A percentile compares a stretch with the other conserved stretches of the same genome.
phyloP scores from a whole-genome alignment of 2,113 vertebrate species.

The Mormyrus iriodes region DNA sequence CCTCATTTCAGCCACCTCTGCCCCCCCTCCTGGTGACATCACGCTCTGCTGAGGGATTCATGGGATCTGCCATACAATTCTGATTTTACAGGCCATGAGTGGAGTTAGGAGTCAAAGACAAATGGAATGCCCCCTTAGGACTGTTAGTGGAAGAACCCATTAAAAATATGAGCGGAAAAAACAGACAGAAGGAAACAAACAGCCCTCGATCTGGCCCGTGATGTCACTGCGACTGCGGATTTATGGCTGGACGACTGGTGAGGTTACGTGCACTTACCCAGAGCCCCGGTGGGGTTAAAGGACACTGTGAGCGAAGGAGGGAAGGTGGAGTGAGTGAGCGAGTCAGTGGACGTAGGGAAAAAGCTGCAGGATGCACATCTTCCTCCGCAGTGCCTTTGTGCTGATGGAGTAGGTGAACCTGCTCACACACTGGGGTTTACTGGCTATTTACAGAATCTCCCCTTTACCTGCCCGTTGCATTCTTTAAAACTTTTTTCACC shows the following conservation, averaged over 20 bases:
- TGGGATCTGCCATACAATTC: slow-evolving; percentile 20
- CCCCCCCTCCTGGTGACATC: slow-evolving; percentile 21
- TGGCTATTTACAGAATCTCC: background rate
- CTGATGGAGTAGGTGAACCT: background rate
- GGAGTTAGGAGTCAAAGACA: slow-evolving; percentile 19
- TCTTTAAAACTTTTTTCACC: background rate
- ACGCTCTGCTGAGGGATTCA: background rate
- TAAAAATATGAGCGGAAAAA: slow-evolving; percentile 19
- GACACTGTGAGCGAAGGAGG: background rate
- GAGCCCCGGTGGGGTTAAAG: background rate
- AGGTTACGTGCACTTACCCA: background rate
- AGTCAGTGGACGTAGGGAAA: background rate
- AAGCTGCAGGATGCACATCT: background rate
- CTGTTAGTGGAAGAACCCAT: slow-evolving; percentile 16
- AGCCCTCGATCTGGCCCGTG: background rate
- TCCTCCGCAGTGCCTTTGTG: background rate
- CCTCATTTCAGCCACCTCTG: background rate
- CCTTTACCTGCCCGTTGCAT: background rate
- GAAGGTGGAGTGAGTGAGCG: background rate
- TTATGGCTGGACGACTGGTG: background rate
- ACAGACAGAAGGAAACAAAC: background rate
- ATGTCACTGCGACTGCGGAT: background rate
- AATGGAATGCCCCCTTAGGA: slow-evolving; percentile 7
- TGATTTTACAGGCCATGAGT: slow-evolving; percentile 23
- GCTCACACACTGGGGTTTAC: background rate